These are phyloP conservation scores for Florisuga fusca DNA, from an alignment of 2,797 vertebrate species.

Conservation along the genomic window DNA sequence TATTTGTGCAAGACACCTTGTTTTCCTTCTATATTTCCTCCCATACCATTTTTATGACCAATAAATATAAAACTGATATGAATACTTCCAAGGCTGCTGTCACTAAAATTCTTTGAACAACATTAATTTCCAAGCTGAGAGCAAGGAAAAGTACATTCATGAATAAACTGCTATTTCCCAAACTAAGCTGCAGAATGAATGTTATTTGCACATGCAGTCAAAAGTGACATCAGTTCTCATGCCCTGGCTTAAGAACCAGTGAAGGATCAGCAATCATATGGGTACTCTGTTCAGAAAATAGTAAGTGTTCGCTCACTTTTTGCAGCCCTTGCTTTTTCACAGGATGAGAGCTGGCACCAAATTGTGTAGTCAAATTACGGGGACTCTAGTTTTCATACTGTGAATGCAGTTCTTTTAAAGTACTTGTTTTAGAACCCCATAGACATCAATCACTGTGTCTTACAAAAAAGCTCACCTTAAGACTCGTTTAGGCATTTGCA, in stretches of 20 bases:
- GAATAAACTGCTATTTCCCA: neutral
- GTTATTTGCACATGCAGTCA: neutral
- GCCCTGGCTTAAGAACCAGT: neutral
- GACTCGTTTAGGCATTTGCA: neutral
- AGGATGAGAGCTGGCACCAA: neutral
- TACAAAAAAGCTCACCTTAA: neutral
- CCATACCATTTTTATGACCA: neutral
- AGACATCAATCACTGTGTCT: accelerated
- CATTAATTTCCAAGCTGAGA: neutral
- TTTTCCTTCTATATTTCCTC: neutral
- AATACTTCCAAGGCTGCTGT: neutral
- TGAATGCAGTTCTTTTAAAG: neutral
- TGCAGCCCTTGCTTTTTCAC: neutral
- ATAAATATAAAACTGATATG: neutral
- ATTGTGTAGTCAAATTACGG: neutral
- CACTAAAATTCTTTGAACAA: neutral
- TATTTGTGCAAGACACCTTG: neutral
- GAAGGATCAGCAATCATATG: neutral
- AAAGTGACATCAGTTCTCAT: neutral
- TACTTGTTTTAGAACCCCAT: neutral
- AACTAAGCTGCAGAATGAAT: neutral
- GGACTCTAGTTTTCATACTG: neutral
- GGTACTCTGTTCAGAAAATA: neutral
- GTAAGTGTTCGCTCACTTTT: neutral
- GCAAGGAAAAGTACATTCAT: neutral